A percentile compares a stretch with the other conserved stretches of the same genome.
These are phyloP conservation scores for Odocoileus virginianus DNA, from an alignment of 2,113 vertebrate genomes.

Conservation along the genomic window DNA sequence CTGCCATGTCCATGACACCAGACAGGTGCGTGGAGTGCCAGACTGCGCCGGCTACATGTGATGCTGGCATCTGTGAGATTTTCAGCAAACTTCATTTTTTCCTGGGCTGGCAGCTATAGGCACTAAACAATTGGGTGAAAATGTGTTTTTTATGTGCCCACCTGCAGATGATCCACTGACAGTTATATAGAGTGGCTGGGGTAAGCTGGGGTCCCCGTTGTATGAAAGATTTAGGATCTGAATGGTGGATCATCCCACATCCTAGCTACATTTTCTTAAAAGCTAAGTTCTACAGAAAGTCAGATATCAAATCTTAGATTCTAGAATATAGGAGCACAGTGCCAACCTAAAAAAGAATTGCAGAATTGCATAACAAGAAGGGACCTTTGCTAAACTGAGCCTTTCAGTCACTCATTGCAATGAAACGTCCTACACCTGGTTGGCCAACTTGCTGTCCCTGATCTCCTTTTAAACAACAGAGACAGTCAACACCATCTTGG, in stretches of 20 bases:
- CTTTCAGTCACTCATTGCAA: not conserved
- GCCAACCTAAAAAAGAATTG: not conserved
- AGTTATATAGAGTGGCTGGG: not conserved
- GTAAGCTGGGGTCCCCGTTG: not conserved
- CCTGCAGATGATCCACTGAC: not conserved
- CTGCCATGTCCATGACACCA: slow-evolving; percentile 54
- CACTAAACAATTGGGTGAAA: slow-evolving; percentile 60
- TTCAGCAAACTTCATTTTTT: slow-evolving; percentile 56
- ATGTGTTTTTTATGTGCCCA: not conserved
- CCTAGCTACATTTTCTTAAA: not conserved
- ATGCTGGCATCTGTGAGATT: slow-evolving; percentile 64
- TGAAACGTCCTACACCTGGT: not conserved
- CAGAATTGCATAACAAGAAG: not conserved
- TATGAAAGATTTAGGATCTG: not conserved
- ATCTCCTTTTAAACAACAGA: not conserved
- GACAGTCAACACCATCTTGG: not conserved
- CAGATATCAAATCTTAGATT: not conserved
- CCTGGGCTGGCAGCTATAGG: slow-evolving; percentile 59
- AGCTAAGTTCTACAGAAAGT: not conserved
- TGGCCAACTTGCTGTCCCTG: not conserved
- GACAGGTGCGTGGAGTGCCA: slow-evolving; percentile 55
- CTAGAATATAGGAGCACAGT: not conserved
- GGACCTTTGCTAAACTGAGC: not conserved
- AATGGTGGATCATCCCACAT: not conserved
- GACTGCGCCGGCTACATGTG: slow-evolving; percentile 58